Base-by-base conservation (phyloP, 2,113 vertebrate genomes). In the Antechinus flavipes region DNA sequence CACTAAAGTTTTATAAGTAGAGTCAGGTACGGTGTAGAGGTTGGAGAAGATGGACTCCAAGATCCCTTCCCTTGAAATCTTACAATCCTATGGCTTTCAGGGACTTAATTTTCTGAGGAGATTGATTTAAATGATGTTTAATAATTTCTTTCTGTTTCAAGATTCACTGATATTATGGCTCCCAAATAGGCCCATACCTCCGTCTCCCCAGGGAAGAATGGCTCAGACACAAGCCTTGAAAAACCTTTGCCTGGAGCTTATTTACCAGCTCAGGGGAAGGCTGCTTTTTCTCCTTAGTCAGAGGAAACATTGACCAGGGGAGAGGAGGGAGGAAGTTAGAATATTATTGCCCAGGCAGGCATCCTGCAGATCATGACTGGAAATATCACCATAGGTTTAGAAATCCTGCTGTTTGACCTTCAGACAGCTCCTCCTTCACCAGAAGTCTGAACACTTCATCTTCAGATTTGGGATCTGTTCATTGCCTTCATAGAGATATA, bases 381-480 rank as follows among this genome's bases (percentile, higher is more conserved):
- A 97, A 97, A 96, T 96, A 96, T 97, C 58, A 93, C 84, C 84
- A 46, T 91, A 96, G 95, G 90, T 96, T 97, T 96, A 93, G 93
- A 95, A 93, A 94, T 90, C 94, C 94, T 55, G 93, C 52, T 91
- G 93, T 0, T 7, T 96, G 97, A 97, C 97, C 96, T 96, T 94
- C 96, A 94, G 54, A 92, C 42, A 42, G 76, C 92, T 92, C 89
- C 93, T 84, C 92, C 0, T 25, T 90, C 90, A 95, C 92, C 92
- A 92, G 93, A 95, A 94, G 76, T 90, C 47, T 22, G 68, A 49
- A 35, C 2, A 50, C 61, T 93, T 93, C 61, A 95, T 90, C 95
- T 93, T 76, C 93, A 95, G 95, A 58, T 8, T 1, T 91, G 54
- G 96, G 50, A 52, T 52, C 9, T 84, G 16, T 42, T n/a, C n/a